A percentile compares a stretch with the other conserved stretches of the same genome.
Evolutionary conservation across 2,113 vertebrate species (phyloP).

Genomic region (Globicephala melas): DNA sequence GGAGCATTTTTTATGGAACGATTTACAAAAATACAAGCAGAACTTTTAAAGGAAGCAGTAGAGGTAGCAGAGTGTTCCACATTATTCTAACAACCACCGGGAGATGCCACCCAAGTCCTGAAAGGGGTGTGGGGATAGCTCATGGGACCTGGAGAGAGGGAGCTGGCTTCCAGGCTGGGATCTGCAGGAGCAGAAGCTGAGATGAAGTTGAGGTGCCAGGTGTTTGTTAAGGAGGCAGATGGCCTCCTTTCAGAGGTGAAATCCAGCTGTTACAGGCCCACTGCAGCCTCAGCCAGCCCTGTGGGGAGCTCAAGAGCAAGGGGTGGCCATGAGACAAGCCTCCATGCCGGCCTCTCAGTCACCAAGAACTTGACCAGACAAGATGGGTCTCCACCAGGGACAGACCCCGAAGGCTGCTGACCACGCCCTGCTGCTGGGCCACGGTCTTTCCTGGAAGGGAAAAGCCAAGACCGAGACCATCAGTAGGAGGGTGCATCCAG

Average conservation of each 20-base stretch:
- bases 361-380: neutral
- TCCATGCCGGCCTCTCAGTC: neutral
- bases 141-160: too few relatives aligned
- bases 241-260: neutral
- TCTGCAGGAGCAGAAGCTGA: neutral
- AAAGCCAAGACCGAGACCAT: neutral
- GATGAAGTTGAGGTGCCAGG: neutral
- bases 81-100: neutral
- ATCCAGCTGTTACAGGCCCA: neutral
- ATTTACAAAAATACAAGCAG: neutral
- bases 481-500: neutral
- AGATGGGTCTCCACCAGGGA: neutral
- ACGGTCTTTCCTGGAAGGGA: too few relatives aligned
- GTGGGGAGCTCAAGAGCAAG: neutral
- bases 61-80: too few relatives aligned
- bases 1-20: too few relatives aligned
- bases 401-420: too few relatives aligned
- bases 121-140: neutral
- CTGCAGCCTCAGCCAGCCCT: accelerated
- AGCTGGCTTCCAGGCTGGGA: accelerated
- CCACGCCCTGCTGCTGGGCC: accelerated
- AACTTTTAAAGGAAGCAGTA: neutral
- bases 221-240: too few relatives aligned
- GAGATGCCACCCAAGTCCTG: accelerated
- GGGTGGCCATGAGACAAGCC: neutral